phyloP scores from a whole-genome alignment of 2,797 vertebrate species.

The Lithobates pipiens region DNA sequence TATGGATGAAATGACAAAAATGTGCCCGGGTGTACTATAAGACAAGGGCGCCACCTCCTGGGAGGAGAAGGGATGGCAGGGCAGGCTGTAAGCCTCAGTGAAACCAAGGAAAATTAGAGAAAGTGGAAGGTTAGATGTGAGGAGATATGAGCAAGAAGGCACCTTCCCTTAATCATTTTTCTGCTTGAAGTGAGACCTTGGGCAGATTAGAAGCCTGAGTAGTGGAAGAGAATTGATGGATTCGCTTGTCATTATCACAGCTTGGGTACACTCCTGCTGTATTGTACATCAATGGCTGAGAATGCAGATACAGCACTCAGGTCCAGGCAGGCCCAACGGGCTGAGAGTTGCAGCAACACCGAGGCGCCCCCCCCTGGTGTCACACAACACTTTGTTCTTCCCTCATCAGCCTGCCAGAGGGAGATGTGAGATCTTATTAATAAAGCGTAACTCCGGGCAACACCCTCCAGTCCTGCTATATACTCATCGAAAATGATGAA shows the following conservation, averaged over 20 bases:
- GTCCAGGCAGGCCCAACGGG: not conserved
- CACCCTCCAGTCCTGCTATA: no score
- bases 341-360: not conserved
- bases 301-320: not conserved
- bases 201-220: constrained; percentile 36
- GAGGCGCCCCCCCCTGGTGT: no score
- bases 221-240: constrained; percentile 5
- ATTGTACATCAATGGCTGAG: not conserved
- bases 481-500: no score
- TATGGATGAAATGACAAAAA: not conserved
- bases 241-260: constrained; percentile 13
- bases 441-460: no score
- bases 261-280: not conserved
- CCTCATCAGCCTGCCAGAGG: no score
- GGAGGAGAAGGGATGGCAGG: not conserved
- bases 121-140: constrained; percentile 46
- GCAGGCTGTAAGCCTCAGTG: constrained; percentile 8
- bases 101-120: constrained; percentile 32
- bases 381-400: no score
- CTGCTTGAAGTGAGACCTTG: constrained; percentile 43
- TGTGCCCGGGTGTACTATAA: not conserved
- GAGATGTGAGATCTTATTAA: no score
- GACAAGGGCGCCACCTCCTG: constrained; percentile 29
- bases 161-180: constrained; percentile 32
- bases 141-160: constrained; percentile 20